Evolutionary conservation across 2,888 invertebrate species (phyloP).

Genomic region (Octodonta nipae): DNA sequence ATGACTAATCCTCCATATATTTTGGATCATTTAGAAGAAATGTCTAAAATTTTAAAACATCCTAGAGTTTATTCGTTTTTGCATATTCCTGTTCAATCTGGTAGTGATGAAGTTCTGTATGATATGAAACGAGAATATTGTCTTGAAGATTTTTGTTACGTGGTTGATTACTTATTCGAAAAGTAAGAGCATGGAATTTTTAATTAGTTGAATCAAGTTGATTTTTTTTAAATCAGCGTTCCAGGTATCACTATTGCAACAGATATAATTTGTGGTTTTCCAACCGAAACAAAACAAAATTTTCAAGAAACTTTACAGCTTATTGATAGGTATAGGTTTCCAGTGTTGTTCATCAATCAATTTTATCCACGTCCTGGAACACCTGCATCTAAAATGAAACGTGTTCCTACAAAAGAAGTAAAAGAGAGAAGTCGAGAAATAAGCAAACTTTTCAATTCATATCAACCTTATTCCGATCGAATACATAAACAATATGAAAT

Average conservation of each 20-base stretch:
- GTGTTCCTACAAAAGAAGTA: constrained; percentile 74
- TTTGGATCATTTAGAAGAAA: constrained; percentile 80
- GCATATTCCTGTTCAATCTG: constrained; percentile 95
- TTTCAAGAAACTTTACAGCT: constrained; percentile 77
- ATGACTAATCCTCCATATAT: constrained; percentile 99
- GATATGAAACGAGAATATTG: constrained; percentile 97
- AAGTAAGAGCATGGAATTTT: constrained; percentile 45
- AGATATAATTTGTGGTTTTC: constrained; percentile 97
- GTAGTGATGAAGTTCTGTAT: constrained; percentile 82
- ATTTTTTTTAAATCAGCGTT: constrained; percentile 47
- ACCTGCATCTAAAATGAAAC: constrained; percentile 79
- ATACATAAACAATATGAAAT: constrained; percentile 59
- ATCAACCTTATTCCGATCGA: constrained; percentile 66
- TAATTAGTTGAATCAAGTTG: background rate
- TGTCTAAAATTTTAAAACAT: constrained; percentile 73
- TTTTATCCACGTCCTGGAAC: constrained; percentile 94
- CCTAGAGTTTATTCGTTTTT: constrained; percentile 88
- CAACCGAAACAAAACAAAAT: constrained; percentile 82
- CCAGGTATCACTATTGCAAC: constrained; percentile 88
- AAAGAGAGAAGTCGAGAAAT: constrained; percentile 78
- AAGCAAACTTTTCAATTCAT: constrained; percentile 80
- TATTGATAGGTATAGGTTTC: constrained; percentile 76
- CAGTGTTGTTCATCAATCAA: constrained; percentile 93
- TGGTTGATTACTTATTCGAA: constrained; percentile 69
- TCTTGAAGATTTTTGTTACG: constrained; percentile 73